phyloP scores from a whole-genome alignment of 2,888 invertebrate species.

The Tipula lateralis region DNA sequence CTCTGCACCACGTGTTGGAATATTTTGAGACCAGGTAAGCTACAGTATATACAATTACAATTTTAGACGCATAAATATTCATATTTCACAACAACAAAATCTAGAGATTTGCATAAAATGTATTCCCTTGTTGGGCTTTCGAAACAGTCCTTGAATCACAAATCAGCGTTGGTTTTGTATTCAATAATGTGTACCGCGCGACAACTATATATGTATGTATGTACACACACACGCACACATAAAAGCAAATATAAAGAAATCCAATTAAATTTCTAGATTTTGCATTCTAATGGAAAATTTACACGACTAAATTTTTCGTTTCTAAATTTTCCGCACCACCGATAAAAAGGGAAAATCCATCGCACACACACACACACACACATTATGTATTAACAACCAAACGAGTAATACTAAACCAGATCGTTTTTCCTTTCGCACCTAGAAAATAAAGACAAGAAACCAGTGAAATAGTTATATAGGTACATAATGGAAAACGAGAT shows the following conservation, averaged over 20 bases:
- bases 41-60: not conserved
- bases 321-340: not conserved
- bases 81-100: not conserved
- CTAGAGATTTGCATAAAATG: not conserved
- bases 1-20: not conserved
- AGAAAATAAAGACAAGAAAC: not conserved
- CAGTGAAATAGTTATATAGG: not conserved
- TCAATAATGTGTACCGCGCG: not conserved
- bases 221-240: no score
- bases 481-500: not conserved
- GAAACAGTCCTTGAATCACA: not conserved
- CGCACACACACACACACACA: not conserved
- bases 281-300: conserved; percentile 24
- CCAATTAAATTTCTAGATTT: conserved; percentile 7
- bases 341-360: not conserved
- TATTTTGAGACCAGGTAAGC: not conserved
- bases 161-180: not conserved
- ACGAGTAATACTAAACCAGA: not conserved
- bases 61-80: not conserved
- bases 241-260: not conserved
- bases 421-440: not conserved
- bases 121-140: not conserved
- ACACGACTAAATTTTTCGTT: not conserved
- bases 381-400: not conserved
- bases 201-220: no score